phyloP scores from a whole-genome alignment of 2,797 vertebrate genomes.

The Otolemur crassicaudatus region DNA sequence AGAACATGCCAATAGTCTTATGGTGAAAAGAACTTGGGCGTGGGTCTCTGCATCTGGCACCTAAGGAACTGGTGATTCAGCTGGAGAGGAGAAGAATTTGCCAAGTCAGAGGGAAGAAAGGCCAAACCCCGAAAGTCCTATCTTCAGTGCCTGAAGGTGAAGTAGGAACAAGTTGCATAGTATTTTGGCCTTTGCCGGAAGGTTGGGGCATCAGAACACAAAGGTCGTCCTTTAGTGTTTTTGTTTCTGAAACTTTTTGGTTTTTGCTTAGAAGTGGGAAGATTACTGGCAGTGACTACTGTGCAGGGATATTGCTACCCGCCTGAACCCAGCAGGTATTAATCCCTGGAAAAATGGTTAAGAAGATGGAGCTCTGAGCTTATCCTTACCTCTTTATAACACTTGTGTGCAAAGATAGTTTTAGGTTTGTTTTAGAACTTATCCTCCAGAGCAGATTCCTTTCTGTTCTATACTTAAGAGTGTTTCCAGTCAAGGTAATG shows the following conservation, averaged over 20 bases:
- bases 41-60: neutral
- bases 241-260: neutral
- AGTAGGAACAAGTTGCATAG: neutral
- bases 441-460: neutral
- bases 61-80: neutral
- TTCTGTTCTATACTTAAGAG: neutral
- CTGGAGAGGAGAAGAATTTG: slow-evolving; percentile 11
- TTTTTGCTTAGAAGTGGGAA: neutral
- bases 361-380: neutral
- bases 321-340: neutral
- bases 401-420: neutral
- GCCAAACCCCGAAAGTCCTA: neutral
- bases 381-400: neutral
- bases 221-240: neutral
- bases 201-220: neutral
- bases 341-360: neutral
- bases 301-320: neutral
- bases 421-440: neutral
- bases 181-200: neutral
- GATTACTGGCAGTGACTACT: neutral
- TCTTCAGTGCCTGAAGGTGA: neutral
- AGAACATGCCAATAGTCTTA: neutral
- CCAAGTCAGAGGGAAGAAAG: neutral
- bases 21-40: neutral
- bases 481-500: neutral